Percentiles rank a stretch among this genome's conserved stretches.
Conservation (phyloP, 2,888 invertebrate species). For the Bunonema sp. region DNA sequence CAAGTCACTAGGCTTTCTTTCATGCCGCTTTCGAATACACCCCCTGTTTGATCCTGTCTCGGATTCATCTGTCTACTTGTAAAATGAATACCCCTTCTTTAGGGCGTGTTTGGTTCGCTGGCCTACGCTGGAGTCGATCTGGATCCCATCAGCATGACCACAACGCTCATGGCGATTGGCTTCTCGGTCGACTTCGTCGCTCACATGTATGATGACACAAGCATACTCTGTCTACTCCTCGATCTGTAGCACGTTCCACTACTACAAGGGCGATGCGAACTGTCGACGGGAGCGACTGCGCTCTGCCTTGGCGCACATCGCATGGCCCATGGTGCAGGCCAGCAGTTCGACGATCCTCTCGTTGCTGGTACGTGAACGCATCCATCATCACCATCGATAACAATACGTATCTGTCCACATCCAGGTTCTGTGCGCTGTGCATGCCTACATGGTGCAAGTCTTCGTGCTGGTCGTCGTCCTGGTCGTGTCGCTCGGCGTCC, state of each 20-base stretch:
- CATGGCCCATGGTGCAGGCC: conserved; percentile 41
- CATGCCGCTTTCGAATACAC: neutral
- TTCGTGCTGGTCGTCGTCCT: conserved; percentile 36
- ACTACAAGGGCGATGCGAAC: conserved; percentile 39
- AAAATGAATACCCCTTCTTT: neutral
- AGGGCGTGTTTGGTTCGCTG: conserved; percentile 36
- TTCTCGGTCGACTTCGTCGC: conserved; percentile 43
- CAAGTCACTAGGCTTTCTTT: no score
- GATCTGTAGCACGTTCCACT: conserved; percentile 41
- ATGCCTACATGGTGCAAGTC: conserved; percentile 42
- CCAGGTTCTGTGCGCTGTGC: conserved; percentile 24
- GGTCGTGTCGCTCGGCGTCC: conserved; percentile 23
- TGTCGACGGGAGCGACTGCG: conserved; percentile 21
- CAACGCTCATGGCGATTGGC: conserved; percentile 37
- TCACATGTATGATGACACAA: no score
- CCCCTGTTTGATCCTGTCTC: neutral
- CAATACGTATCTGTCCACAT: neutral
- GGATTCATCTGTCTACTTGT: neutral
- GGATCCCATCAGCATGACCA: conserved; percentile 40
- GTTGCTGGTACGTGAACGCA: neutral
- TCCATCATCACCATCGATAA: neutral
- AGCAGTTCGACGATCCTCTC: neutral
- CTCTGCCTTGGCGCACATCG: conserved; percentile 38
- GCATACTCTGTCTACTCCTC: no score
- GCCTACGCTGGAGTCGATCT: conserved; percentile 34